Evolutionary conservation across 2,888 invertebrate genomes (phyloP).

Genomic region (Philereme transversata): DNA sequence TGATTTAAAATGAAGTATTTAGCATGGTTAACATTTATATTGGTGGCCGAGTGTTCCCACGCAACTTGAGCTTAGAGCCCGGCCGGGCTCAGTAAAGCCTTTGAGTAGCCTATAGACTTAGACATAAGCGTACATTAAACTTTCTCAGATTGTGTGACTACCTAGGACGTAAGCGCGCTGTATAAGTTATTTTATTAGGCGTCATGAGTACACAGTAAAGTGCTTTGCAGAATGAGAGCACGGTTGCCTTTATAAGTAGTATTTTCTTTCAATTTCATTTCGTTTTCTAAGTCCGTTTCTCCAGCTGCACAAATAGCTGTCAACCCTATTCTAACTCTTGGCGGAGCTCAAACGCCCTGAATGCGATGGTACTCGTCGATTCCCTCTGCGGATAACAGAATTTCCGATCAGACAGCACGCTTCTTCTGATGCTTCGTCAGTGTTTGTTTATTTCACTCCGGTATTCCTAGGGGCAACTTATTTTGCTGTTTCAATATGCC

Average conservation of each 20-base stretch:
- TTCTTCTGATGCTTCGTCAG: slow-evolving; percentile 58
- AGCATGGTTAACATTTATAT: too few relatives aligned
- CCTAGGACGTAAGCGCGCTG: too few relatives aligned
- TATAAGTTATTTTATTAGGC: too few relatives aligned
- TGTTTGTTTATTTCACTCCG: slow-evolving; percentile 58
- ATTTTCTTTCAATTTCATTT: slow-evolving; percentile 13
- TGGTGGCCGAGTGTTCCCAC: too few relatives aligned
- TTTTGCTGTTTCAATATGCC: slow-evolving; percentile 36
- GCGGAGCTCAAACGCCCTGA: slow-evolving; percentile 54
- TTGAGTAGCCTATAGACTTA: too few relatives aligned
- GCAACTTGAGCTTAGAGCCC: too few relatives aligned
- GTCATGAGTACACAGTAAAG: too few relatives aligned
- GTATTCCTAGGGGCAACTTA: slow-evolving; percentile 45
- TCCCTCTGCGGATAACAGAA: slow-evolving; percentile 78
- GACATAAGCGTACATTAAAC: too few relatives aligned
- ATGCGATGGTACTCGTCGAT: slow-evolving; percentile 63
- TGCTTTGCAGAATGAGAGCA: too few relatives aligned
- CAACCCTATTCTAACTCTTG: slow-evolving; percentile 56
- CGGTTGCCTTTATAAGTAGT: neutral
- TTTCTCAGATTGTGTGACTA: too few relatives aligned
- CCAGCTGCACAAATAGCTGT: slow-evolving; percentile 18
- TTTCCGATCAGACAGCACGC: slow-evolving; percentile 67
- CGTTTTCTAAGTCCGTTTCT: neutral
- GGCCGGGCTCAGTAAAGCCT: too few relatives aligned
- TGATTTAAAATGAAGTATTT: too few relatives aligned